phyloP scores from a whole-genome alignment of 2,797 vertebrate species.

The Clarias platycephalus region DNA sequence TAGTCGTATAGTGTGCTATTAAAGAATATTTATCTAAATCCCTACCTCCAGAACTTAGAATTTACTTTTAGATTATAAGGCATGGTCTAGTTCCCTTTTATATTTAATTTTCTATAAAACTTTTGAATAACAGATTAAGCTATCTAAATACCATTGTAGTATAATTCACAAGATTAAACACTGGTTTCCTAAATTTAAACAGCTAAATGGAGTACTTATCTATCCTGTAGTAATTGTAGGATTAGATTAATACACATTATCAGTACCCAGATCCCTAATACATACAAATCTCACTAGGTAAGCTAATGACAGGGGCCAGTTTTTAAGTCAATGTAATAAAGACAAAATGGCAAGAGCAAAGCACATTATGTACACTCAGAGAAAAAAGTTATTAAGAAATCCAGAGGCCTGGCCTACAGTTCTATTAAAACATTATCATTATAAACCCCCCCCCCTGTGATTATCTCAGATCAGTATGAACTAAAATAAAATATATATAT shows the following conservation, averaged over 20 bases:
- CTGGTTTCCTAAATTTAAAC: not conserved
- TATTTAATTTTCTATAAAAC: not conserved
- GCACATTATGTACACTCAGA: not conserved
- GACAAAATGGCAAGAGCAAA: not conserved
- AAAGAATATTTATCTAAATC: not conserved
- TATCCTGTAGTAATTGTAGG: not conserved
- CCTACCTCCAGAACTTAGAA: not conserved
- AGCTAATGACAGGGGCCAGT: not conserved
- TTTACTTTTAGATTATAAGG: not conserved
- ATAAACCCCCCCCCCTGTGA: not conserved
- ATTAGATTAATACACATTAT: constrained; percentile 24
- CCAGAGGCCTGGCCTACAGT: not conserved
- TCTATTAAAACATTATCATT: not conserved
- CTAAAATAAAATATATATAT: not conserved
- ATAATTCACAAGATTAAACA: not conserved
- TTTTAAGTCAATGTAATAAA: constrained; percentile 2
- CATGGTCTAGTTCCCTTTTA: not conserved
- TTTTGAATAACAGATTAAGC: not conserved
- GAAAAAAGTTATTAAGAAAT: not conserved
- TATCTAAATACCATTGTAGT: not conserved
- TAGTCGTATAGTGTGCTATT: not conserved
- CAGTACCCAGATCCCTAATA: not conserved
- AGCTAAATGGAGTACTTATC: not conserved
- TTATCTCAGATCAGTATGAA: not conserved
- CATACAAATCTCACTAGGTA: constrained; percentile 6